Conservation (phyloP, 1,140 invertebrate genomes). For the Patella vulgata region DNA sequence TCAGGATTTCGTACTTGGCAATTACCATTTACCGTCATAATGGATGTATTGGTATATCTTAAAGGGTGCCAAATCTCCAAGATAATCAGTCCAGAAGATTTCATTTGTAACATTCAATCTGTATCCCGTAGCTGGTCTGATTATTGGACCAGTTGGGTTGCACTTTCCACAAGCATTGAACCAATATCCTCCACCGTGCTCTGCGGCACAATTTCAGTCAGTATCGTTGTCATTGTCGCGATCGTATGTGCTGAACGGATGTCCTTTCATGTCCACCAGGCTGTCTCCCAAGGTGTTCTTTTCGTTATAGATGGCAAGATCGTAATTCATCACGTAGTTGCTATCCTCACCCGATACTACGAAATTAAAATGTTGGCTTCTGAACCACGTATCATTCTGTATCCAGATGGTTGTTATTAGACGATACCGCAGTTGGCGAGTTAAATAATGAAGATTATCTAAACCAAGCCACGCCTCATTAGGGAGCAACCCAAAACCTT, state of each 20-base stretch:
- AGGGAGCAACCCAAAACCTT: constrained; percentile 72
- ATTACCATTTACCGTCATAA: no score
- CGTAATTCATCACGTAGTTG: no score
- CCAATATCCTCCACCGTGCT: constrained; percentile 27
- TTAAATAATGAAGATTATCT: constrained; percentile 71
- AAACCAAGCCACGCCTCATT: constrained; percentile 76
- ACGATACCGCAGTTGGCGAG: constrained; percentile 57
- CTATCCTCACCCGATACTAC: no score
- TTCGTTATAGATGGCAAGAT: no score
- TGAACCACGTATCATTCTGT: no score
- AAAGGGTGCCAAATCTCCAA: no score
- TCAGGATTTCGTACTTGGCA: no score
- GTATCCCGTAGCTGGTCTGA: neutral
- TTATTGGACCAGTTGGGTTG: constrained; percentile 17
- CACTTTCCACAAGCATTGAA: constrained; percentile 20
- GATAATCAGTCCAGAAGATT: constrained; percentile 4
- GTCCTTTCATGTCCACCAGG: constrained; percentile 3
- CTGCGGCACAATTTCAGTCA: constrained; percentile 15
- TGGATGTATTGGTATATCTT: no score
- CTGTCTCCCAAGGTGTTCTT: no score
- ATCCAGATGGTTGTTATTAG: no score
- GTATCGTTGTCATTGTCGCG: constrained; percentile 9
- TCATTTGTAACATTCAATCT: neutral
- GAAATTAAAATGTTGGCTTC: no score
- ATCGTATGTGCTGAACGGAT: constrained; percentile 18